Evolutionary conservation across 2,888 invertebrate species (phyloP), one percentile per base, ranked within the genome.

Genomic region (Calameuta idolon): DNA sequence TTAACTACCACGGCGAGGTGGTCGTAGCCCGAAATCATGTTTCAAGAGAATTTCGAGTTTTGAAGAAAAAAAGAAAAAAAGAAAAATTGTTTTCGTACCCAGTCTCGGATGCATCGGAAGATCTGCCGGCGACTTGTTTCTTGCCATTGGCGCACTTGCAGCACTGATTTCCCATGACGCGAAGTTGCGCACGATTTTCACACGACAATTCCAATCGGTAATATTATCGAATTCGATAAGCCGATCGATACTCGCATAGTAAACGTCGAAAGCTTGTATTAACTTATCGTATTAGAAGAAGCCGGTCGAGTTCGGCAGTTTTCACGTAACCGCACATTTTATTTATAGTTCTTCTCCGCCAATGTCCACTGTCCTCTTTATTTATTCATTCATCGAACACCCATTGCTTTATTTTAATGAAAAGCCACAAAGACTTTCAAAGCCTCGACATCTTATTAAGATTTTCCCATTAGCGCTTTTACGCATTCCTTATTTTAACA

Each of bases 71-170:
- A 33, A 12, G 0, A 5, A 23, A 15, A 69, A 69, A 69, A 30
- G 1, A 69, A 5, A 9, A 3, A 9, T 55, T 12, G 15, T 15
- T 1, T 11, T 81, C 85, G 81, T 86, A 87, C 85, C 86, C 85
- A 82, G 84, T 80, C 84, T 83, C 82, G 75, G 87, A 86, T 81
- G 86, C 86, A 78, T 87, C 85, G 68, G 85, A 87, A 69, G 87
- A 85, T 3, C 87, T 81, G 79, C 80, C 83, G 83, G 80, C 79
- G 74, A 85, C 81, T 35, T 84, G 83, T 79, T 90, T 90, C 78
- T 89, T 89, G 80, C 88, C 87, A 35, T 91, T 89, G 82, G 89
- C 87, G 83, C 92, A 92, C 85, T 92, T 92, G 88, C 92, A 92
- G 81, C 92, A 92, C 81, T 92, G 90, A 84, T 89, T 90, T 76